Percentiles rank a stretch among this genome's conserved stretches.
Evolutionary conservation across 2,113 vertebrate species (phyloP).

Genomic region (Chaetops frenatus): DNA sequence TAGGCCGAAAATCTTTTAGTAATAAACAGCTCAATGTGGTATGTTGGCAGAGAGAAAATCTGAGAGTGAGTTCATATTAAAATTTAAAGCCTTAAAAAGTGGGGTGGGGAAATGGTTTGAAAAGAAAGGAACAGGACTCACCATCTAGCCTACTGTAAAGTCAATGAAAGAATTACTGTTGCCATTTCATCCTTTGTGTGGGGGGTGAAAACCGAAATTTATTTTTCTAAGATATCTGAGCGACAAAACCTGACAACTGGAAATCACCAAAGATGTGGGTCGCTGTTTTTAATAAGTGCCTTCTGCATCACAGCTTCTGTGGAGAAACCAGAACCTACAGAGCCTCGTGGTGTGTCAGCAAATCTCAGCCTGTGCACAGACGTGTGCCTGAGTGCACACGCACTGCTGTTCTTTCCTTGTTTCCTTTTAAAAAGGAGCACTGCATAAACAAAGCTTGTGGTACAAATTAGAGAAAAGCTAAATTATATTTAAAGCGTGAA

Average conservation of each 20-base stretch:
- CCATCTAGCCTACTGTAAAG: not conserved
- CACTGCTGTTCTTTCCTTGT: not conserved
- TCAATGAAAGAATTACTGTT: constrained; percentile 23
- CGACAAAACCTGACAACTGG: constrained; percentile 6
- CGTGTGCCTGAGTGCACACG: not conserved
- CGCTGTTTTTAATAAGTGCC: constrained; percentile 31
- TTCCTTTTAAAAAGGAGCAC: not conserved
- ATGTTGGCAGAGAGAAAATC: not conserved
- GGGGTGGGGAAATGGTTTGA: not conserved
- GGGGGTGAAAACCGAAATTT: not conserved
- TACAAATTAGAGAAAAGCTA: not conserved
- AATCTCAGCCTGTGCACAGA: not conserved
- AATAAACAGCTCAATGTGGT: not conserved
- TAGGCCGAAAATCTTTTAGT: not conserved
- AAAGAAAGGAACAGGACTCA: not conserved
- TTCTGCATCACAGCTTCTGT: not conserved
- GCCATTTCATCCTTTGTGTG: constrained; percentile 12
- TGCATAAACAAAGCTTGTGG: not conserved
- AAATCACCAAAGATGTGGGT: not conserved
- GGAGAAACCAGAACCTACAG: not conserved
- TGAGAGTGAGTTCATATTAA: constrained; percentile 28
- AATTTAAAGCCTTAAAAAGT: constrained; percentile 54
- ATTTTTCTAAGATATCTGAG: constrained; percentile 39
- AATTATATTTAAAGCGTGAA: not conserved
- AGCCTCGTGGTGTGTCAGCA: not conserved